Conservation (phyloP, 1,140 invertebrate genomes). For the Macrobrachium nipponense region DNA sequence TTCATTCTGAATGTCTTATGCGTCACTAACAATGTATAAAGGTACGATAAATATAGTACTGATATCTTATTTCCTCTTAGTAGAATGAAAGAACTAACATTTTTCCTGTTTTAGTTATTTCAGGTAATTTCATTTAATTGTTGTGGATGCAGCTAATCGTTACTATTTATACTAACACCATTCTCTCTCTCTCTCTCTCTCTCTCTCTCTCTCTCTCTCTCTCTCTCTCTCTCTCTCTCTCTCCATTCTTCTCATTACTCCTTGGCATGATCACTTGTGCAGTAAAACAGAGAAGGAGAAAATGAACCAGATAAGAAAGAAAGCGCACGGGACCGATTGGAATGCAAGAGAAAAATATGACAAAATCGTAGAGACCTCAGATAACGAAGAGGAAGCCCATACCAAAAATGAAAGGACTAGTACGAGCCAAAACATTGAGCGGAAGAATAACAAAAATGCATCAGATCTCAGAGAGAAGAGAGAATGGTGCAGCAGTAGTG, state of each 20-base stretch:
- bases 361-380: background rate
- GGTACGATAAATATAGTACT: no score
- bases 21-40: no score
- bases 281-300: constrained; percentile 52
- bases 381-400: constrained; percentile 18
- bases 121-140: background rate
- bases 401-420: background rate
- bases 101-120: no score
- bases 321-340: constrained; percentile 15
- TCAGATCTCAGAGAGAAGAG: no score
- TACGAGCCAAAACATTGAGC: background rate
- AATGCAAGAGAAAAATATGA: constrained; percentile 11
- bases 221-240: background rate
- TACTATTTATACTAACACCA: background rate
- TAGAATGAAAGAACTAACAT: no score
- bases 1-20: no score
- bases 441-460: no score
- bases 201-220: background rate
- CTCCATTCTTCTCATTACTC: no score
- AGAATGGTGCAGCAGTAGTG: no score
- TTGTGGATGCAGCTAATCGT: background rate
- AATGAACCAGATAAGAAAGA: constrained; percentile 37
- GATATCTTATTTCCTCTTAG: no score
- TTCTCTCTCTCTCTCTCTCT: background rate
- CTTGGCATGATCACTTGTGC: background rate